phyloP scores from a whole-genome alignment of 2,797 vertebrate species.

The Glossophaga mutica region DNA sequence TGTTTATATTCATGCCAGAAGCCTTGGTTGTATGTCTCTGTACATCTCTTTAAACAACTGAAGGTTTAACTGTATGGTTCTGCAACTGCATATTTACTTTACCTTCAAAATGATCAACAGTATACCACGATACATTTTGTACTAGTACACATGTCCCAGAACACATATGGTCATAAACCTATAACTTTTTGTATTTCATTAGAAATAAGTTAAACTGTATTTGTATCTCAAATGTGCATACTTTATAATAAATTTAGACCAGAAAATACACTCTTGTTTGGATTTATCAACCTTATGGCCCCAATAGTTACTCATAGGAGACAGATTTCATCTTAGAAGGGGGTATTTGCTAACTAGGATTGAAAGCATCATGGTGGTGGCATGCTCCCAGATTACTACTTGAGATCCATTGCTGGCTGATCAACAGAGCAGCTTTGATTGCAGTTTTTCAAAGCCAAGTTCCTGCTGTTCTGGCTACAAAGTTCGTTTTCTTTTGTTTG shows the following conservation, averaged over 20 bases:
- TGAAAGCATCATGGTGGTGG: slow-evolving; percentile 30
- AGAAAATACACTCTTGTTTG: slow-evolving; percentile 5
- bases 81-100: not conserved
- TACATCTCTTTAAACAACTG: not conserved
- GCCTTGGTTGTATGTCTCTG: not conserved
- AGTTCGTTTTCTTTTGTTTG: slow-evolving; percentile 67
- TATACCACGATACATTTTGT: not conserved
- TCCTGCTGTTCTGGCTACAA: slow-evolving; percentile 59
- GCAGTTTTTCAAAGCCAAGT: slow-evolving; percentile 53
- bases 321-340: slow-evolving; percentile 58
- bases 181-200: not conserved
- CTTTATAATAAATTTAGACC: slow-evolving; percentile 50
- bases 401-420: slow-evolving; percentile 53
- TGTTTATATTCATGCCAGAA: not conserved
- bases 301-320: slow-evolving; percentile 49
- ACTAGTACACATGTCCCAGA: not conserved
- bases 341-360: slow-evolving; percentile 46
- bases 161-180: not conserved
- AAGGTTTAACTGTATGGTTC: not conserved
- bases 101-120: slow-evolving; percentile 13
- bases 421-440: slow-evolving; percentile 60
- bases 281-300: slow-evolving; percentile 28
- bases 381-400: slow-evolving; percentile 57
- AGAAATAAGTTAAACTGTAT: not conserved
- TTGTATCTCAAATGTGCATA: slow-evolving; percentile 30